Percentiles rank a stretch among this genome's conserved stretches.
Conservation (phyloP, 2,888 invertebrate species). For the Matsumyia berberina region DNA sequence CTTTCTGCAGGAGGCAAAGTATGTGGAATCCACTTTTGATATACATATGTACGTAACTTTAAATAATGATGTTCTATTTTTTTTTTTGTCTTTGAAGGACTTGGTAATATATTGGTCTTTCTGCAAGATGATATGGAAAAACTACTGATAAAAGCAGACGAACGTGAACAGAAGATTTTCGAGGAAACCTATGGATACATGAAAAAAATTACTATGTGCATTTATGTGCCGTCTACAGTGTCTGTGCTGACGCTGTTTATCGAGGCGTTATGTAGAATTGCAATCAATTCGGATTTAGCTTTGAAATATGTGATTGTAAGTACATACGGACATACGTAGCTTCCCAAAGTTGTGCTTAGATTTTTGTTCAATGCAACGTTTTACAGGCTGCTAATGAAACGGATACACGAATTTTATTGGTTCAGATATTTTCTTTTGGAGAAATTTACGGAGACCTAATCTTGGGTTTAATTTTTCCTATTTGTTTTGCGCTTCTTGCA, state of each 20-base stretch:
- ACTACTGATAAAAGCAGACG: slow-evolving; percentile 76
- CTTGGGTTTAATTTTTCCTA: slow-evolving; percentile 77
- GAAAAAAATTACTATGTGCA: slow-evolving; percentile 75
- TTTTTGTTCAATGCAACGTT: not conserved
- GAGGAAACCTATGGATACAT: slow-evolving; percentile 77
- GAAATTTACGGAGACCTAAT: slow-evolving; percentile 78
- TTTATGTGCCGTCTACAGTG: slow-evolving; percentile 78
- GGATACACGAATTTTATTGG: slow-evolving; percentile 79
- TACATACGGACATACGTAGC: too few relatives aligned
- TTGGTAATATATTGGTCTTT: slow-evolving; percentile 77
- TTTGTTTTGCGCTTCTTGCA: slow-evolving; percentile 78
- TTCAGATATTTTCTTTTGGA: slow-evolving; percentile 80
- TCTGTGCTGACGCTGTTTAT: slow-evolving; percentile 77
- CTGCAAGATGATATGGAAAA: slow-evolving; percentile 77
- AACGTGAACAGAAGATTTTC: slow-evolving; percentile 77
- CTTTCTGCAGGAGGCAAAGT: slow-evolving; percentile 79
- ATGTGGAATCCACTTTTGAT: slow-evolving; percentile 36
- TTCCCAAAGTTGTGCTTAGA: too few relatives aligned
- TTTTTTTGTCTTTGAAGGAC: slow-evolving; percentile 70
- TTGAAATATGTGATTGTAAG: too few relatives aligned
- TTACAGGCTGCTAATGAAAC: slow-evolving; percentile 76
- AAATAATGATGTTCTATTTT: not conserved
- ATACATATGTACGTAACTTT: not conserved
- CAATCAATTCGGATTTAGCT: too few relatives aligned
- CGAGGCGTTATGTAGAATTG: slow-evolving; percentile 58